Conservation (phyloP, 2,113 vertebrate species). For the Phaetusa simplex region DNA sequence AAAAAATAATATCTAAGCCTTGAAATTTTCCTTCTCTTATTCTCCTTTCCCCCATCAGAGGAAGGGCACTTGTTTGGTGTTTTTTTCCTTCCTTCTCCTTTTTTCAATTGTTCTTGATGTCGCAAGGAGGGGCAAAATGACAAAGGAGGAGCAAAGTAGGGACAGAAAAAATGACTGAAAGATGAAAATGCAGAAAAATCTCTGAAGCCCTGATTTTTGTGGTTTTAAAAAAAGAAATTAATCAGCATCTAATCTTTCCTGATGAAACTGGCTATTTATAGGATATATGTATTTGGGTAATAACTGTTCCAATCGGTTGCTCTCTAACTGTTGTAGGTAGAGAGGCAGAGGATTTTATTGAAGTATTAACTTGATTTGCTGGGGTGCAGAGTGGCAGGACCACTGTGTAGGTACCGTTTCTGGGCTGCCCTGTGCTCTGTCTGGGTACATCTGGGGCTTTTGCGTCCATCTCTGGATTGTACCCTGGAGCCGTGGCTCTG, state of each 20-base stretch:
- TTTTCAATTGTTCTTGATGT: neutral
- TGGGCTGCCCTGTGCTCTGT: fast-evolving
- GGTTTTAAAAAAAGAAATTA: neutral
- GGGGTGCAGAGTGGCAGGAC: neutral
- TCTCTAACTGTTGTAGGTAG: neutral
- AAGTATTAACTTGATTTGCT: neutral
- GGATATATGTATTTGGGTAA: neutral
- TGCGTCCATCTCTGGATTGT: neutral
- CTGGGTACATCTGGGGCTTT: fast-evolving
- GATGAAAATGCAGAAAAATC: neutral
- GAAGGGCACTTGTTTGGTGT: neutral
- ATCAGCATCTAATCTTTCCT: neutral
- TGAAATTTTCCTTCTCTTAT: neutral
- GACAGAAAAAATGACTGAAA: neutral
- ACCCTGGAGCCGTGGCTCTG: neutral
- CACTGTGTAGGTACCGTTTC: neutral
- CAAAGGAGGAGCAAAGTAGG: neutral
- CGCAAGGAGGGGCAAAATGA: neutral
- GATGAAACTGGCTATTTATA: neutral
- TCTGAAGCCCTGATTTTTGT: neutral
- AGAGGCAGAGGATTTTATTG: neutral
- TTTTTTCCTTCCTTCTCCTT: neutral
- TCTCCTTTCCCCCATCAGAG: neutral
- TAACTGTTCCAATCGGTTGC: neutral
- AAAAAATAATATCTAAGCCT: neutral